These are phyloP conservation scores for Drosophila ezoana DNA, from an alignment of 2,888 invertebrate genomes.

Conservation along the genomic window DNA sequence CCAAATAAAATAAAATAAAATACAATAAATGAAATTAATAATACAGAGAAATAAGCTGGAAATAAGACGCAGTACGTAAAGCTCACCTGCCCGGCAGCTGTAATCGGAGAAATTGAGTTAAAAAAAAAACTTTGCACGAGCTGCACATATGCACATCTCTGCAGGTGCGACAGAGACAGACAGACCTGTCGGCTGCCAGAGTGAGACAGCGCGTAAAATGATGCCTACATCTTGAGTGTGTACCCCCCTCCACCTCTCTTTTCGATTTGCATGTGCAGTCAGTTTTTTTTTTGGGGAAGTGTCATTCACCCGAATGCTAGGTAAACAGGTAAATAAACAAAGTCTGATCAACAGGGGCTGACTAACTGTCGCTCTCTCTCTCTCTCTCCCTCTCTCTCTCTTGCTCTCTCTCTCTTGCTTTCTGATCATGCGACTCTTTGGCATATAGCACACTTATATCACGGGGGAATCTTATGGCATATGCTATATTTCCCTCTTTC, in stretches of 20 bases:
- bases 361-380: conserved; percentile 9
- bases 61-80: conserved; percentile 42
- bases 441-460: not conserved
- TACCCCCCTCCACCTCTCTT: too few species aligned
- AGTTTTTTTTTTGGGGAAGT: conserved; percentile 10
- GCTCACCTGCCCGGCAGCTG: conserved; percentile 10
- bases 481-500: too few species aligned
- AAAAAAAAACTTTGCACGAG: not conserved
- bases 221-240: conserved; percentile 17
- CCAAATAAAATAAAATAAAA: not conserved
- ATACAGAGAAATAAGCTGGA: not conserved
- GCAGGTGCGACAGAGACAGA: not conserved
- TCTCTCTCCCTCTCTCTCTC: not conserved
- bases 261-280: too few species aligned
- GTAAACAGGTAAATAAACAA: conserved; percentile 29
- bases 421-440: conserved; percentile 19
- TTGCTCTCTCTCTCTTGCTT: not conserved
- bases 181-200: too few species aligned
- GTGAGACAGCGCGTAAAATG: conserved; percentile 12
- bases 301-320: conserved; percentile 50
- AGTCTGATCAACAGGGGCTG: conserved; percentile 1
- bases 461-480: too few species aligned
- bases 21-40: not conserved
- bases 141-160: not conserved
- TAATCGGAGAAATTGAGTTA: conserved; percentile 30